Conservation (phyloP, 2,113 vertebrate species). For the Syngnathus typhle region DNA sequence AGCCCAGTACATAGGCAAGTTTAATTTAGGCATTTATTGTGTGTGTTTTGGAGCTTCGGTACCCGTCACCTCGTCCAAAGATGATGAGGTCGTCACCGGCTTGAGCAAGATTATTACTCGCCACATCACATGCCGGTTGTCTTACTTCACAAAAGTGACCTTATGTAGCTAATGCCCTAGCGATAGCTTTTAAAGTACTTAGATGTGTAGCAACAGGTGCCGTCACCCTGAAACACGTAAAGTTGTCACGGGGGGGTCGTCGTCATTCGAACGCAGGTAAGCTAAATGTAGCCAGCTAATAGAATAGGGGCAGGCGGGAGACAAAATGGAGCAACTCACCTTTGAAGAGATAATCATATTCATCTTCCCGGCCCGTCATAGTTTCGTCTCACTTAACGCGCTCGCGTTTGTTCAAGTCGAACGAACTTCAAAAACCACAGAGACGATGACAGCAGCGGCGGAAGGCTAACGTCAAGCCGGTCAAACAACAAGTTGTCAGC, state of each 20-base stretch:
- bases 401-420: neutral
- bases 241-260: neutral
- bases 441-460: neutral
- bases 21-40: neutral
- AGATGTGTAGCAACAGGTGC: slow-evolving; percentile 14
- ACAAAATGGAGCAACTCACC: slow-evolving; percentile 58
- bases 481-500: neutral
- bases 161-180: neutral
- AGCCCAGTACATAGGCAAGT: neutral
- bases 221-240: neutral
- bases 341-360: slow-evolving; percentile 86
- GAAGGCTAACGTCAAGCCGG: neutral
- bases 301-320: neutral
- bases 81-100: slow-evolving; percentile 46
- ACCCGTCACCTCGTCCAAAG: slow-evolving; percentile 18
- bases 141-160: neutral
- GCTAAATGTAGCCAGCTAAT: neutral
- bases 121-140: slow-evolving; percentile 21
- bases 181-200: neutral
- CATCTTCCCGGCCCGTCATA: slow-evolving; percentile 79
- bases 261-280: slow-evolving; percentile 17
- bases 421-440: neutral
- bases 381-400: slow-evolving; percentile 17
- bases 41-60: slow-evolving; percentile 10
- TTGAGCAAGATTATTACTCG: slow-evolving; percentile 27